Percentiles rank a stretch among this genome's conserved stretches.
Evolutionary conservation across 2,797 vertebrate genomes (phyloP).

Genomic region (Gallirallus australis): DNA sequence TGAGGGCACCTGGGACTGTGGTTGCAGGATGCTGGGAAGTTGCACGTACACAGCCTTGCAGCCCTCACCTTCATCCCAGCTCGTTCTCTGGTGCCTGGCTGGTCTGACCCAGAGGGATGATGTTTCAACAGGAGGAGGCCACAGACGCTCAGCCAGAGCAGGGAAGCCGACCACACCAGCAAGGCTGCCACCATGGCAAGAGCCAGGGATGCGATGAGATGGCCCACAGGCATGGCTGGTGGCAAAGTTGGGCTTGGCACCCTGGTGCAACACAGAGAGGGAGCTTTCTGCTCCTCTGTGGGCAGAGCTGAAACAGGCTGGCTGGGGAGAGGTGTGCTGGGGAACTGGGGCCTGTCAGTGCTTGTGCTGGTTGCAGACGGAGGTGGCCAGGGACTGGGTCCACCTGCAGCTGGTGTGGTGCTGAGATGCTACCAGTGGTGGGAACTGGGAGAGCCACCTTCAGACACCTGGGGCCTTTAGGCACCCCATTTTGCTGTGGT

Average conservation of each 20-base stretch:
- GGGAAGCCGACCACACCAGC: fast-evolving
- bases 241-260: not conserved
- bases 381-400: not conserved
- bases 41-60: not conserved
- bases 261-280: not conserved
- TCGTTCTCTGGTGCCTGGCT: not conserved
- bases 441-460: not conserved
- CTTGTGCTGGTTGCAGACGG: not conserved
- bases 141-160: not conserved
- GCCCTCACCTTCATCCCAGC: not conserved
- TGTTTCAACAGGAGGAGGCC: slow-evolving; percentile 11
- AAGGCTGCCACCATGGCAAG: not conserved
- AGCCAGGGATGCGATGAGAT: not conserved
- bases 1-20: not conserved
- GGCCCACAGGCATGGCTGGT: not conserved
- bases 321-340: not conserved
- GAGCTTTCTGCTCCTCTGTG: not conserved
- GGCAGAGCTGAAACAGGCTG: not conserved
- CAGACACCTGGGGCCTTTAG: not conserved
- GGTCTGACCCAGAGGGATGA: not conserved
- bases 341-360: not conserved
- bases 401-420: not conserved
- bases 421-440: not conserved
- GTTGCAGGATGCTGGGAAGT: not conserved
- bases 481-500: not conserved